A percentile compares a stretch with the other conserved stretches of the same genome.
Conservation (phyloP, 2,113 vertebrate species). For the Numida meleagris region DNA sequence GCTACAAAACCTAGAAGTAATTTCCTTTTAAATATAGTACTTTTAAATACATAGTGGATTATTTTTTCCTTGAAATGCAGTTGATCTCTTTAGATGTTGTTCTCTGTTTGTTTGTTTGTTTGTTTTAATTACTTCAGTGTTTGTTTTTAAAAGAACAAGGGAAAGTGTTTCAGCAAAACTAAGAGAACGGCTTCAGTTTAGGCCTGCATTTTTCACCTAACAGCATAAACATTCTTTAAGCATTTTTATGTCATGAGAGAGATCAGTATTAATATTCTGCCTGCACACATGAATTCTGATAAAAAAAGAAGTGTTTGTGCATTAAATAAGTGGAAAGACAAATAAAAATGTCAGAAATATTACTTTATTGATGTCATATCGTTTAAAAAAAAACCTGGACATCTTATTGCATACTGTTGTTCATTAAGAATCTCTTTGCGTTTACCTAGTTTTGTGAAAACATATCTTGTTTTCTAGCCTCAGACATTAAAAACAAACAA, state of each 20-base stretch:
- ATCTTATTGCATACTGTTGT: not conserved
- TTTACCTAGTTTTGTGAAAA: not conserved
- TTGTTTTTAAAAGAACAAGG: conserved; percentile 1
- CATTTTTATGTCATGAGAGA: not conserved
- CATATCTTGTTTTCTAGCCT: not conserved
- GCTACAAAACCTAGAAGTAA: conserved; percentile 53
- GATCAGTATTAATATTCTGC: not conserved
- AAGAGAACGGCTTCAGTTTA: conserved; percentile 3
- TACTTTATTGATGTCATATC: conserved; percentile 41
- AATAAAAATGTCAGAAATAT: conserved; percentile 54
- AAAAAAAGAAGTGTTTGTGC: not conserved
- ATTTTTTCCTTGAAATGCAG: not conserved
- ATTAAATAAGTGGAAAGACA: not conserved
- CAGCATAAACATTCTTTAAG: not conserved
- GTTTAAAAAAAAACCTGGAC: conserved; percentile 26
- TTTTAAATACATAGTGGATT: conserved; percentile 13
- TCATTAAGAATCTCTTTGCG: not conserved
- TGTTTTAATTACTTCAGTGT: not conserved
- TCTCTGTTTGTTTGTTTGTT: not conserved
- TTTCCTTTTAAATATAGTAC: conserved; percentile 46
- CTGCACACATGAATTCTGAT: conserved; percentile 18
- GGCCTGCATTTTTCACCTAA: conserved; percentile 15
- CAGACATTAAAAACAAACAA: not conserved
- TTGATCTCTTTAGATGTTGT: not conserved
- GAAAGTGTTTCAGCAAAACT: not conserved